Evolutionary conservation across 2,797 vertebrate genomes (phyloP), one percentile per base, ranked within the genome.

Genomic region (Salmo trutta): DNA sequence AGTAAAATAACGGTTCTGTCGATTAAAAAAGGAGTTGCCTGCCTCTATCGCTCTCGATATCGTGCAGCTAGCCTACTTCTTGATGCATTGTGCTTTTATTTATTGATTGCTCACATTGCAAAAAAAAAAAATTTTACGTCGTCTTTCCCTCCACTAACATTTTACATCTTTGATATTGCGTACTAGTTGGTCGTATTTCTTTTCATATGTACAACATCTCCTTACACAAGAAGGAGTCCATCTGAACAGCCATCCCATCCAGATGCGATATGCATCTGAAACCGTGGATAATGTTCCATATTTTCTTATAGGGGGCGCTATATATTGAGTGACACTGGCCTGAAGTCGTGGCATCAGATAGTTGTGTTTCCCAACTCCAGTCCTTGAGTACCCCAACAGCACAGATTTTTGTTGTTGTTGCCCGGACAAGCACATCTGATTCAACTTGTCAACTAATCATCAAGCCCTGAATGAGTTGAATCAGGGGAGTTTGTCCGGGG

Each of bases 191-290:
- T 77, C 56, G 24, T 24, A 27, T 31, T 77, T 77, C 41, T 70
- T 71, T n/a, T 77, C 41, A 14, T 4, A 21, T 74, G 47, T 73
- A 74, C 77, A 12, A 12, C 41, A 2, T 78, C 79, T 77, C 81
- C 71, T 69, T 27, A 74, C 79, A 81, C 83, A 75, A 83, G 90
- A 91, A 84, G 90, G 87, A 89, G 88, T 73, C 82, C 74, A 71
- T 33, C 27, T 79, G 75, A 80, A 77, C 72, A 80, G 77, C 85
- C 84, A 85, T 14, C 41, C 79, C 62, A 71, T 86, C 85, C 93
- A 92, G 93, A 93, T 94, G 92, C 92, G 89, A 80, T 16, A n/a
- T 79, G 62, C 92, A 92, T 94, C 94, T 95, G 93, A 90, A 87
- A 19, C 77, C 16, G 21, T 69, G 62, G 74, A 41, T 21, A 29